Evolutionary conservation across 2,113 vertebrate genomes (phyloP), one percentile per base, ranked within the genome.

Genomic region (Hyla sarda): DNA sequence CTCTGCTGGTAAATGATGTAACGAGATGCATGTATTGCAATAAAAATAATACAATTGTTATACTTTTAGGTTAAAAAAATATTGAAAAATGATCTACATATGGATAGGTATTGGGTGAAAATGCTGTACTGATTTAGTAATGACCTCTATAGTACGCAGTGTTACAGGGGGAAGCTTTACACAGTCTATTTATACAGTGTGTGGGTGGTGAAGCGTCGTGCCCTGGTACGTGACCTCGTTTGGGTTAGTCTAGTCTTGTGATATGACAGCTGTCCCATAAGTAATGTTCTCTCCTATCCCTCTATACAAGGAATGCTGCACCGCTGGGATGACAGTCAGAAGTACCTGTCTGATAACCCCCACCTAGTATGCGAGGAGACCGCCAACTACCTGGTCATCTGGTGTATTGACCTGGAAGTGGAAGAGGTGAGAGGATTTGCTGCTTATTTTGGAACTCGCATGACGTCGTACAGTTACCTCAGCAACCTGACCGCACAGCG

Each of bases 281-380:
- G 17, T 78, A 34, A 78, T n/a, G 21, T 23, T 2, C 30, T 16
- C 69, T 37, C 48, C 65, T 23, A 4, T 50, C n/a, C 25, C n/a
- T 37, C 16, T 32, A 1, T 30, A 0, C 0, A 88, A 98, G 97
- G 97, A 45, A 99, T 99, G 98, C 88, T 99, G 82, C 93, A 93
- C 37, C 97, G 97, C 48, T 99, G 98, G 97, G 97, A 98, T 0
- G 97, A 99, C 93, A 98, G 97, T 91, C 98, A 98, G 93, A 98
- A 97, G 69, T 98, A 94, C 88, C 94, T 99, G 12, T 96, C 97
- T 0, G 98, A 99, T 78, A 95, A 97, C 21, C 90, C 96, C 1
- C 92, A 97, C 84, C 91, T 99, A 52, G 98, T 98, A 0, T 98
- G 97, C 2, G 97, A 99, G 90, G 97, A 99, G 90, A 98, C 96